A percentile compares a stretch with the other conserved stretches of the same genome.
Evolutionary conservation across 2,888 invertebrate species (phyloP).

Genomic region (Tillus elongatus): DNA sequence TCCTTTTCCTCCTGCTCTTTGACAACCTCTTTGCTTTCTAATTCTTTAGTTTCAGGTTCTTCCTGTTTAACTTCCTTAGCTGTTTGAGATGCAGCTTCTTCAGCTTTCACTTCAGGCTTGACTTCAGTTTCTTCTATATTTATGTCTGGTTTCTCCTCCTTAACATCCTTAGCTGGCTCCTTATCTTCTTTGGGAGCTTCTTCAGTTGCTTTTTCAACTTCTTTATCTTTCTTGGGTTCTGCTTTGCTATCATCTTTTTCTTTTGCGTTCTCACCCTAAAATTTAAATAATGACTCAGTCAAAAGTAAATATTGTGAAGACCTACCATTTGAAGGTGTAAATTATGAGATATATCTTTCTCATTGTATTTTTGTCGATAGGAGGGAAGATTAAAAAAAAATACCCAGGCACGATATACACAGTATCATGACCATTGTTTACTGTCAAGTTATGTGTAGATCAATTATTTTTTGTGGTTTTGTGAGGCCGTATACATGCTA

Average conservation of each 20-base stretch:
- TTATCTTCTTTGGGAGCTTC: constrained; percentile 32
- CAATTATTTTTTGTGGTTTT: too few species aligned
- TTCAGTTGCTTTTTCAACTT: constrained; percentile 31
- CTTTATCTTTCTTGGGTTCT: constrained; percentile 34
- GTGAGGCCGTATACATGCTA: too few species aligned
- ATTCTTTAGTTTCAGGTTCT: constrained; percentile 52
- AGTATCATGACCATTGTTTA: too few species aligned
- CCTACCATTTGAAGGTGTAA: too few species aligned
- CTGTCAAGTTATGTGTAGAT: too few species aligned
- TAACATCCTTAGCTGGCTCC: constrained; percentile 32
- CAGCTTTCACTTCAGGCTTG: constrained; percentile 37
- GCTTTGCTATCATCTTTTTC: constrained; percentile 28
- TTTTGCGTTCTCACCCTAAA: constrained; percentile 30
- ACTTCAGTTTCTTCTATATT: constrained; percentile 35
- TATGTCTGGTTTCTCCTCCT: constrained; percentile 28
- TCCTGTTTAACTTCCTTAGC: constrained; percentile 37
- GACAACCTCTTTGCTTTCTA: constrained; percentile 29
- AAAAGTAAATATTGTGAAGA: too few species aligned
- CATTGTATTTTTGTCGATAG: too few species aligned
- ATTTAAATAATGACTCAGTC: constrained; percentile 16
- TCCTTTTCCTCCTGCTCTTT: constrained; percentile 31
- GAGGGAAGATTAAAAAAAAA: too few species aligned
- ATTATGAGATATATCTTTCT: too few species aligned
- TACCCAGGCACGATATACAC: too few species aligned
- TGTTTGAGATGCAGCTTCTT: constrained; percentile 31